Percentiles rank a stretch among this genome's conserved stretches.
Evolutionary conservation across 2,113 vertebrate genomes (phyloP).

Genomic region (Aphelocoma coerulescens): DNA sequence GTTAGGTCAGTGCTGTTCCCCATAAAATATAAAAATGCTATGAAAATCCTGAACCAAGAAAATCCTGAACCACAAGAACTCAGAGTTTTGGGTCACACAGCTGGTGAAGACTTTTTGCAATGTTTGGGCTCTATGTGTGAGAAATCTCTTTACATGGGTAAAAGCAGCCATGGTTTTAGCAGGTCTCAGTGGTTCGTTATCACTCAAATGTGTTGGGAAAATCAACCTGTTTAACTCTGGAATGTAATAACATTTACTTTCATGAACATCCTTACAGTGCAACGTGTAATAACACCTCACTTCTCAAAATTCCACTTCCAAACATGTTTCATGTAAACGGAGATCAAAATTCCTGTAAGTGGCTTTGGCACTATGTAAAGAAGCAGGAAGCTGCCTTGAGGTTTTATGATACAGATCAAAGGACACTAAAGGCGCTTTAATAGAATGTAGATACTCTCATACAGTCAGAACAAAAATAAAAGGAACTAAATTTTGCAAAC

Average conservation of each 20-base stretch:
- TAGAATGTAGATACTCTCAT: neutral
- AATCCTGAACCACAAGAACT: neutral
- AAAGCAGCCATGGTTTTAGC: neutral
- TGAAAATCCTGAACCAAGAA: neutral
- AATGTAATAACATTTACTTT: neutral
- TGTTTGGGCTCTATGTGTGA: neutral
- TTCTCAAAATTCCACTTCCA: neutral
- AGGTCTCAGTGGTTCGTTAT: neutral
- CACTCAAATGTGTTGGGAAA: neutral
- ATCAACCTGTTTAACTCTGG: neutral
- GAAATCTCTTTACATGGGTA: neutral
- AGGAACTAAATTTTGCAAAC: neutral
- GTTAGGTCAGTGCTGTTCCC: neutral
- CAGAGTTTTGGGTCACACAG: neutral
- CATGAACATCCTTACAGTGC: neutral
- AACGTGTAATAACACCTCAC: neutral
- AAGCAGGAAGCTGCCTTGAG: neutral
- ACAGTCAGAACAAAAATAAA: neutral
- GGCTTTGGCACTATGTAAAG: neutral
- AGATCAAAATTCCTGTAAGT: neutral
- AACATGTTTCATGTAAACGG: neutral
- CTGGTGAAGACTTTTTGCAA: neutral
- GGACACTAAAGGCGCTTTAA: neutral
- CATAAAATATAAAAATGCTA: neutral
- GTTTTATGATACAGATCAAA: neutral